These are phyloP conservation scores for Lottia gigantea DNA, from an alignment of 2,888 invertebrate species.

Conservation along the genomic window DNA sequence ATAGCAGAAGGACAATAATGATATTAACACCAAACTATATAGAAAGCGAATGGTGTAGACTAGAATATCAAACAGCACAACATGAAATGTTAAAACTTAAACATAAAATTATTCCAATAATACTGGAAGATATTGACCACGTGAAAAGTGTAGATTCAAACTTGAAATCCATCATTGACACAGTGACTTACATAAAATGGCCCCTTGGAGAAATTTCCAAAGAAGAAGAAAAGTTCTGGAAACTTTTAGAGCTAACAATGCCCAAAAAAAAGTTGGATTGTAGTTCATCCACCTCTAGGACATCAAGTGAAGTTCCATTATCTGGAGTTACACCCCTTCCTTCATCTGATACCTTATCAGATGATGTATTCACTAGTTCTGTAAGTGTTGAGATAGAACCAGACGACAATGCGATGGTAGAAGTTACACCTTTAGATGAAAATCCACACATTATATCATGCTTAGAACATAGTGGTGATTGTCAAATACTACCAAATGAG, in stretches of 20 bases:
- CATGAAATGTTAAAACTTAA: conserved; percentile 58
- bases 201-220: conserved; percentile 37
- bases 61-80: conserved; percentile 57
- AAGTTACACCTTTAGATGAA: no score
- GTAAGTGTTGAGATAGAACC: background rate
- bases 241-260: conserved; percentile 41
- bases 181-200: conserved; percentile 51
- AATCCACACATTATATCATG: no score
- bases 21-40: conserved; percentile 47
- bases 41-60: conserved; percentile 51
- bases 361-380: conserved; percentile 18
- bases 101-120: conserved; percentile 52
- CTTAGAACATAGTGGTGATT: no score
- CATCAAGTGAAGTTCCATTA: conserved; percentile 17
- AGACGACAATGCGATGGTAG: background rate
- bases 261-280: conserved; percentile 40
- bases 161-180: conserved; percentile 42
- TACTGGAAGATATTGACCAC: conserved; percentile 42
- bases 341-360: conserved; percentile 17
- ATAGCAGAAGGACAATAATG: conserved; percentile 50
- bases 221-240: conserved; percentile 44
- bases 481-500: no score
- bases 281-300: conserved; percentile 12
- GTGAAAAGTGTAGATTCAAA: conserved; percentile 40
- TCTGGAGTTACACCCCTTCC: background rate